A percentile compares a stretch with the other conserved stretches of the same genome.
phyloP scores from a whole-genome alignment of 2,888 invertebrate species.

The Helicoverpa assulta region DNA sequence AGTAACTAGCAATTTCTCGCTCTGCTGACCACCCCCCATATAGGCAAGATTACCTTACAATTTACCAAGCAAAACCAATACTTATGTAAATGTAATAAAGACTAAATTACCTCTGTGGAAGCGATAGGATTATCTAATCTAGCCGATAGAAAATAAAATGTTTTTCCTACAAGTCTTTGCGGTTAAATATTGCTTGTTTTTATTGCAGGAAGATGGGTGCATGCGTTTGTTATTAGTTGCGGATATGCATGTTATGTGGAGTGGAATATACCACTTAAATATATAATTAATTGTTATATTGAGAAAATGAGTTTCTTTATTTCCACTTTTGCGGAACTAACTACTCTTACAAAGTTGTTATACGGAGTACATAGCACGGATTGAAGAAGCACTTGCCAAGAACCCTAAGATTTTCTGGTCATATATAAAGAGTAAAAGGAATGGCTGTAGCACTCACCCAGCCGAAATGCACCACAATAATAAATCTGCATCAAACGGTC shows the following conservation, averaged over 20 bases:
- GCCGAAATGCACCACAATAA: no score
- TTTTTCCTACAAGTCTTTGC: constrained; percentile 54
- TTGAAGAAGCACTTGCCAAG: no score
- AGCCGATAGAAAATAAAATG: constrained; percentile 58
- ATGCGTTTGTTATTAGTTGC: constrained; percentile 1
- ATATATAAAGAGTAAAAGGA: no score
- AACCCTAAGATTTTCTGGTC: no score
- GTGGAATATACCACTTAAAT: not conserved
- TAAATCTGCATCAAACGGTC: no score
- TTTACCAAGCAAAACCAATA: constrained; percentile 27
- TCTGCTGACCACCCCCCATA: constrained; percentile 64
- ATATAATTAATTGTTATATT: no score
- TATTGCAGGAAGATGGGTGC: constrained; percentile 26
- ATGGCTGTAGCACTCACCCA: no score
- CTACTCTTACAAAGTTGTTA: no score
- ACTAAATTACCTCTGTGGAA: constrained; percentile 14
- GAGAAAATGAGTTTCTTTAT: no score
- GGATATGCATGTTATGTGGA: not conserved
- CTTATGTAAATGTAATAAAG: constrained; percentile 19
- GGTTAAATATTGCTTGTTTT: constrained; percentile 42
- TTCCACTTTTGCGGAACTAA: no score
- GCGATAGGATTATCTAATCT: constrained; percentile 65
- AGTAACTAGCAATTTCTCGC: constrained; percentile 72
- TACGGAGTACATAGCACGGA: no score
- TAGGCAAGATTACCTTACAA: constrained; percentile 18